Base-by-base conservation (phyloP, 2,888 invertebrate species). In the Tricholauxania praeusta region DNA sequence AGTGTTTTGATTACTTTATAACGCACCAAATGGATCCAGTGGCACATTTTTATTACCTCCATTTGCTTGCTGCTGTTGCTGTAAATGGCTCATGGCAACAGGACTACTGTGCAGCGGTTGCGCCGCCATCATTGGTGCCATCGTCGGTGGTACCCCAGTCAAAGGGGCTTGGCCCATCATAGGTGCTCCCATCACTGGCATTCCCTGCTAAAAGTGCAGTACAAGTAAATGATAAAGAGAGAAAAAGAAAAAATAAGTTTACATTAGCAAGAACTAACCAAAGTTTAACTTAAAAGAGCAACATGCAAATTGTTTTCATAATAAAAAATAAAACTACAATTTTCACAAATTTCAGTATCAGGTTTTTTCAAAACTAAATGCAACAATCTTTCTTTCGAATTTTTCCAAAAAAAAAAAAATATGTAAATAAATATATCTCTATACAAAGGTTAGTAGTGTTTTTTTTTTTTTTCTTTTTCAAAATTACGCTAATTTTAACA, bases 11-110 rank as follows among this genome's bases (percentile, higher is more conserved):
- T 64, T 74, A 74, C 77, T 80, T 87, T 87, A 87, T 85, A 87
- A 86, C 81, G 89, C 89, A 81, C 89, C 89, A 82, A 89, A 89
- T 75, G 89, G 89, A 87, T 89, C 89, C 76, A 89, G 84, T 80
- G 89, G 89, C 76, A 89, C 87, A 81, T 86, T 88, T 83, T 89
- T 89, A 84, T 86, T 84, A 83, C 79, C 79, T 62, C 84, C 85
- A 77, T 83, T 84, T 71, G 76, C 39, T 75, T 82, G 83, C 75
- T 83, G 82, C 63, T 72, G 28, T 12, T 65, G 82, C 78, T 80
- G 83, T 32, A 80, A 82, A 73, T 84, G 85, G 83, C 84, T 84
- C 75, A 86, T 81, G 60, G 80, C 75, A 75, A 79, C 77, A 72
- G 79, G 79, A 85, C 84, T 86, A 86, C 83, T 86, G 81, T 80